phyloP scores from a whole-genome alignment of 2,113 vertebrate genomes.

The Vulpes lagopus region DNA sequence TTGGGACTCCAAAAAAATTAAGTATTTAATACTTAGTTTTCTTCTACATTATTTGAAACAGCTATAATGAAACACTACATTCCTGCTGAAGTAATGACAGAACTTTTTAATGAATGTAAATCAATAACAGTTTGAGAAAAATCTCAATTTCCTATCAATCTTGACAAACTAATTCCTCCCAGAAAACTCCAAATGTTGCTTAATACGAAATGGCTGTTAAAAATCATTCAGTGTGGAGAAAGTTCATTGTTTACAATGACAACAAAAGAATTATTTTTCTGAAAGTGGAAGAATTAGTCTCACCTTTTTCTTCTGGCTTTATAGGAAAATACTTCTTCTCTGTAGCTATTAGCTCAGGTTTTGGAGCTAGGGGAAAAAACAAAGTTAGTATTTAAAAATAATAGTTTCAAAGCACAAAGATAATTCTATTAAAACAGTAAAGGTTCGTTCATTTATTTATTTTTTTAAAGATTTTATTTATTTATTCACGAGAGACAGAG shows the following conservation, averaged over 20 bases:
- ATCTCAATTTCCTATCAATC: slow-evolving; percentile 17
- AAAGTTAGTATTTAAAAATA: slow-evolving; percentile 81
- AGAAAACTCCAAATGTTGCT: not conserved
- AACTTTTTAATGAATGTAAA: slow-evolving; percentile 50
- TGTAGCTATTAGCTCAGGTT: slow-evolving; percentile 89
- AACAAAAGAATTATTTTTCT: not conserved
- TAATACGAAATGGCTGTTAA: not conserved
- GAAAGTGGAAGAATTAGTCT: slow-evolving; percentile 49
- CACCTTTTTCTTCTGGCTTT: slow-evolving; percentile 93
- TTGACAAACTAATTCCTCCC: not conserved
- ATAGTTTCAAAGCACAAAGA: slow-evolving; percentile 15
- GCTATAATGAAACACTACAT: slow-evolving; percentile 9
- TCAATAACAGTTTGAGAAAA: slow-evolving; percentile 1
- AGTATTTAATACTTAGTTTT: not conserved
- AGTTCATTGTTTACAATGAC: not conserved
- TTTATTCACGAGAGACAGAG: no score
- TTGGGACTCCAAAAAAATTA: slow-evolving; percentile 2
- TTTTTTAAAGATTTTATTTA: no score
- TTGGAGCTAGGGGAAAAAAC: slow-evolving; percentile 87
- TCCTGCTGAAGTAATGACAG: not conserved
- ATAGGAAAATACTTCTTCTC: slow-evolving; percentile 90
- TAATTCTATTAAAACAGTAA: slow-evolving; percentile 17
- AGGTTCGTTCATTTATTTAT: not conserved
- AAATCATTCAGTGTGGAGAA: not conserved
- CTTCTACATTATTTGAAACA: not conserved